Evolutionary conservation across 2,888 invertebrate genomes (phyloP), one percentile per base, ranked within the genome.

Genomic region (Pristionchus fissidentatus): DNA sequence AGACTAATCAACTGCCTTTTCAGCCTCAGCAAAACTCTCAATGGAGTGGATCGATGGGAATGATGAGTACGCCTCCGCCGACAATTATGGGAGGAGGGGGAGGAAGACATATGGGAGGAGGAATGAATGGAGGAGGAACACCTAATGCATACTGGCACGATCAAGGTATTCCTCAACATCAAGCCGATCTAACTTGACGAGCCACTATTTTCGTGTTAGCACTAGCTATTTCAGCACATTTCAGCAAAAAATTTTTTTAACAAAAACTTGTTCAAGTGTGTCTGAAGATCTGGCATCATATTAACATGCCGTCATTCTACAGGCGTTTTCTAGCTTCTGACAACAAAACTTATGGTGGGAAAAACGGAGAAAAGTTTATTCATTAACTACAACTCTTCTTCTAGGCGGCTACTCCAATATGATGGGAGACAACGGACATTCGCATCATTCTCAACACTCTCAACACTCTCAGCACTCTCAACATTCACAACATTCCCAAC

Each of bases 41-140:
- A 38, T 79, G 49, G 52, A 55, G 41, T 38, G n/a, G 49, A 22
- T 35, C 77, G 77, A 46, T 52, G 77, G 49, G 49, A 0, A 46
- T 77, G 77, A 52, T 52, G 49, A 46, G 77, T 13, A 52, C 49
- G 2, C 77, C 46, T 29, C 77, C 77, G 7, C 75, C 75, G 5
- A n/a, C 73, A 3, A 26, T 77, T 46, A 77, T 77, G 49, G 46
- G 46, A n/a, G 73, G 73, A 41, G 70, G 43, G 26, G 77, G 77
- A 52, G 49, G 52, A 52, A 3, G 77, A 41, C 38, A 38, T 4
- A 35, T 38, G 19, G 38, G 32, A 35, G 15, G 22, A 32, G 41
- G 41, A 32, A 70, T 70, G 70, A 70, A 70, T 70, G 70, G 70
- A 41, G 43, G 43, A 26, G 43, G n/a, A 8, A 43, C 41, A 26